These are phyloP conservation scores for Drosophila multiciliata DNA, from an alignment of 2,888 invertebrate species.

Conservation along the genomic window DNA sequence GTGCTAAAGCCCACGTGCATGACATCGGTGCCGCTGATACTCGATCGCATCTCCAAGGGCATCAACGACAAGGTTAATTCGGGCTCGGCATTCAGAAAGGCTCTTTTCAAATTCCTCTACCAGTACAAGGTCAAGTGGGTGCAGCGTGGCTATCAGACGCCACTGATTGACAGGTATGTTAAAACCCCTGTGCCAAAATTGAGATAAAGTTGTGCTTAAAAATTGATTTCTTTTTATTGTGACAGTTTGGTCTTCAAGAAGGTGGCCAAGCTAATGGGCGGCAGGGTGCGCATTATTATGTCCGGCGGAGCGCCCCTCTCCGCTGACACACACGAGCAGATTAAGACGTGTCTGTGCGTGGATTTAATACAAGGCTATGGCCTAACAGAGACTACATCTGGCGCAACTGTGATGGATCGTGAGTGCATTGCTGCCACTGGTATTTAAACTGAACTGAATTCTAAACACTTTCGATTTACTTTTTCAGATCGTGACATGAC, in stretches of 20 bases:
- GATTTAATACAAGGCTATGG: constrained; percentile 97
- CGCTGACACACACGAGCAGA: constrained; percentile 97
- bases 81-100: constrained; percentile 91
- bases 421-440: constrained; percentile 74
- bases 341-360: constrained; percentile 95
- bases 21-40: constrained; percentile 98
- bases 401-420: constrained; percentile 94
- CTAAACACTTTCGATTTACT: neutral
- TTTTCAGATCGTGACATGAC: constrained; percentile 85
- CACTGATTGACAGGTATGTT: constrained; percentile 88
- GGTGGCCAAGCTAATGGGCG: constrained; percentile 91
- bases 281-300: constrained; percentile 94
- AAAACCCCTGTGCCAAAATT: neutral
- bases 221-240: neutral
- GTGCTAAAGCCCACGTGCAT: constrained; percentile 96
- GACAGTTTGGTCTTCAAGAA: constrained; percentile 84
- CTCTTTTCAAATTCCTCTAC: constrained; percentile 97
- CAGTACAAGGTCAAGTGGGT: constrained; percentile 95
- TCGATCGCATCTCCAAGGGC: constrained; percentile 98
- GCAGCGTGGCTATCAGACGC: constrained; percentile 92
- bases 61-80: constrained; percentile 97
- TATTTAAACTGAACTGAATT: neutral
- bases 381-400: constrained; percentile 98
- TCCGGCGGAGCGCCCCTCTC: constrained; percentile 98
- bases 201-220: neutral